Conservation (phyloP, 2,113 vertebrate genomes). For the Poeciliopsis prolifica region DNA sequence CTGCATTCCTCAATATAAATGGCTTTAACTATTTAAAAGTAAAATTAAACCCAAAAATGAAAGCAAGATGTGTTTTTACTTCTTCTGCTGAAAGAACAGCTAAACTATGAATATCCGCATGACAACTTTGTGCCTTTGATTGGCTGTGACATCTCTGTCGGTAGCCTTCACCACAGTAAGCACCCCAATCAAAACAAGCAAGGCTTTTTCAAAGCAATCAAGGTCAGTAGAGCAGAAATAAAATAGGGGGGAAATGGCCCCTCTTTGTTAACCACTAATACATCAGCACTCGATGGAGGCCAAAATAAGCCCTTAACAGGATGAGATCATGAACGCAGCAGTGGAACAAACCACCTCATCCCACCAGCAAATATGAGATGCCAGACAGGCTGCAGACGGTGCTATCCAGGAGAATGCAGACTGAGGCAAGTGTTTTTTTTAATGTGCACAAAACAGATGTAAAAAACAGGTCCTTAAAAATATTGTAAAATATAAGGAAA, state of each 20-base stretch:
- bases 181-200: constrained; percentile 18
- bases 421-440: not conserved
- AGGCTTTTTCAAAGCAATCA: constrained; percentile 30
- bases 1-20: not conserved
- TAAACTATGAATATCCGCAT: not conserved
- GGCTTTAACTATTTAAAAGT: not conserved
- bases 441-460: constrained; percentile 6
- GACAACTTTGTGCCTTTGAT: not conserved
- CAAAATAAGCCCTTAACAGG: constrained; percentile 47
- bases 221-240: constrained; percentile 44
- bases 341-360: constrained; percentile 74
- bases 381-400: constrained; percentile 29
- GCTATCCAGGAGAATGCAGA: not conserved
- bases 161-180: not conserved
- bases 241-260: constrained; percentile 12
- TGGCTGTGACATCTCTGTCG: not conserved
- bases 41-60: not conserved
- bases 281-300: constrained; percentile 36
- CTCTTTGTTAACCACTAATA: constrained; percentile 58
- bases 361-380: constrained; percentile 16
- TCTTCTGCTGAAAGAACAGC: not conserved
- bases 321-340: constrained; percentile 69
- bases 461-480: constrained; percentile 1
- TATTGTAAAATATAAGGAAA: not conserved
- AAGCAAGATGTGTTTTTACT: not conserved